Percentiles rank a stretch among this genome's conserved stretches.
Conservation (phyloP, 2,797 vertebrate species). For the Pachyuromys duprasi region DNA sequence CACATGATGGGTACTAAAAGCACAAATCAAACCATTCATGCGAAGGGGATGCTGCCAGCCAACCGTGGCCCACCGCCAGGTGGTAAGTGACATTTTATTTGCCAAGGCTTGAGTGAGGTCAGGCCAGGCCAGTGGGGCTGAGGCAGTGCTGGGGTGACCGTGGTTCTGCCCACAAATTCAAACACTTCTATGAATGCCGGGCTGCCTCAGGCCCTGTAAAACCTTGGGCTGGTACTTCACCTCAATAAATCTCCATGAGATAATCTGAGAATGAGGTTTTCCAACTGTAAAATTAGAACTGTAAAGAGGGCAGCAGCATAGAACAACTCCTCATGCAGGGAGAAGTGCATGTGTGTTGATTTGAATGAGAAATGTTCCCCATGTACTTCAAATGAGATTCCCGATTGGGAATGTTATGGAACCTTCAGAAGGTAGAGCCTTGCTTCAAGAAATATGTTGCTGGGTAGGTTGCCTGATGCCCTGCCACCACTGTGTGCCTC, state of each 20-base stretch:
- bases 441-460: background rate
- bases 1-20: conserved; percentile 17
- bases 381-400: background rate
- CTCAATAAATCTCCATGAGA: background rate
- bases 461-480: background rate
- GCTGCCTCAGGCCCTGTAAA: fast-evolving
- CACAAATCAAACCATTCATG: conserved; percentile 54
- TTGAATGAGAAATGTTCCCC: background rate
- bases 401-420: too few species aligned
- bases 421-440: background rate
- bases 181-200: too few species aligned
- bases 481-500: background rate
- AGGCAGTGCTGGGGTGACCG: background rate
- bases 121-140: background rate
- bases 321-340: background rate
- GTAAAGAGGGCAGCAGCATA: background rate
- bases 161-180: too few species aligned
- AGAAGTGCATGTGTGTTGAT: too few species aligned
- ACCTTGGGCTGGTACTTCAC: background rate
- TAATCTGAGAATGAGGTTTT: background rate
- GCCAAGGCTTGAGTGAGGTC: background rate
- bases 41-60: background rate
- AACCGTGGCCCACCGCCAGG: background rate
- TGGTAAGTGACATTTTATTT: conserved; percentile 41
- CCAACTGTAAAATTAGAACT: background rate